Evolutionary conservation across 2,888 invertebrate species (phyloP), one percentile per base, ranked within the genome.

Genomic region (Rhogogaster chlorosoma): DNA sequence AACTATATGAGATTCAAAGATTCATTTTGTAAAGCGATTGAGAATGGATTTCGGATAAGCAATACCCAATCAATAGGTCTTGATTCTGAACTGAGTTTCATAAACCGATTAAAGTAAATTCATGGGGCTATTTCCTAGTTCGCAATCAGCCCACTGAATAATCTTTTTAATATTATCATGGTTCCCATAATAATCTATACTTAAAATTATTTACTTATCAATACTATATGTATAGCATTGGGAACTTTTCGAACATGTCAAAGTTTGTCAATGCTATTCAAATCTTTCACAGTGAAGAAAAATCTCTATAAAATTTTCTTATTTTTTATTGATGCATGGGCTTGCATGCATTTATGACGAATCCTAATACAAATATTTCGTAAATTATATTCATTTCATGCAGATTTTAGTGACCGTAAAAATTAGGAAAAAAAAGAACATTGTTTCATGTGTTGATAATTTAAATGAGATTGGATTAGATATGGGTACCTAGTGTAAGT

Each of bases 401-500:
- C 15, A 32, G 67, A 67, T 32, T 18, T 32, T 67, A 67, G 15
- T 18, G 29, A 26, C 64, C 15, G 32, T 67, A 32, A 26, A 18
- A 67, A 32, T 32, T n/a, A n/a, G n/a, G n/a, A 32, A 2, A 32
- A 18, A 32, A 61, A 67, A 18, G 18, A 32, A 12, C 67, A 5
- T 67, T 15, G 32, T 67, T 67, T 29, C 4, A 64, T 0, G 4
- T 29, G 29, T 32, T 5, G 29, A 32, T 67, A 29, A 29, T 29
- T 32, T 2, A 67, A 26, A 32, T 67, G 67, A 32, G 67, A 67
- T 15, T 15, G 32, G 32, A 29, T 15, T 29, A 67, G 32, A 29
- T n/a, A n/a, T 32, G 32, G 32, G 32, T 67, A n/a, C n/a, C n/a
- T n/a, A 67, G 67, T 67, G 32, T 67, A 67, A 32, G 67, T 67